Evolutionary conservation across 2,888 invertebrate species (phyloP).

Genomic region (Phymatocera aterrima): DNA sequence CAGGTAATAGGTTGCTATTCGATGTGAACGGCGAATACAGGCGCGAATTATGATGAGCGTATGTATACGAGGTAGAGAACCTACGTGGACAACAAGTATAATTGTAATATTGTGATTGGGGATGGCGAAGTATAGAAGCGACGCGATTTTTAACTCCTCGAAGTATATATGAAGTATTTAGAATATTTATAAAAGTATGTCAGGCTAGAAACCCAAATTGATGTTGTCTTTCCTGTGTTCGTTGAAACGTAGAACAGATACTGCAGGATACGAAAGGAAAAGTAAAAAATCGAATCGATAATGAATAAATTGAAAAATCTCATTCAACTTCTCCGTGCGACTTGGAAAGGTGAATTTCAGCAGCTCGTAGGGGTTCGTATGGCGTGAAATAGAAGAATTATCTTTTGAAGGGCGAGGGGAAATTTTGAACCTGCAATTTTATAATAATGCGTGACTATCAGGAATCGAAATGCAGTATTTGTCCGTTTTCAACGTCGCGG

Average conservation of each 20-base stretch:
- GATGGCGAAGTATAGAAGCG: not conserved
- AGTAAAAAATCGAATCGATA: too few relatives aligned
- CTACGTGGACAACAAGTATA: not conserved
- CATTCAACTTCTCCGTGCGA: slow-evolving; percentile 9
- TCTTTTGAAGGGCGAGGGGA: slow-evolving; percentile 63
- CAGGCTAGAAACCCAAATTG: slow-evolving; percentile 1
- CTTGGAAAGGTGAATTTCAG: slow-evolving; percentile 41
- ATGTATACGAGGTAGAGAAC: not conserved
- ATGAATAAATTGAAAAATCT: too few relatives aligned
- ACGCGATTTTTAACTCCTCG: slow-evolving; percentile 24
- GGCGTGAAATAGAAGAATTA: slow-evolving; percentile 59
- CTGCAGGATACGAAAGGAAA: slow-evolving; percentile 1
- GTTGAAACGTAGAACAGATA: slow-evolving; percentile 24
- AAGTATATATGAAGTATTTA: slow-evolving; percentile 14
- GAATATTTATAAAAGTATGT: not conserved
- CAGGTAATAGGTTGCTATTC: too few relatives aligned
- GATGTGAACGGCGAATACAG: too few relatives aligned
- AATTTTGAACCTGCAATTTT: slow-evolving; percentile 53
- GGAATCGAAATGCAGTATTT: slow-evolving; percentile 36
- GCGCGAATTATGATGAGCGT: not conserved
- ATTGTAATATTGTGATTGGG: not conserved
- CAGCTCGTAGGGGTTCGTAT: slow-evolving; percentile 16
- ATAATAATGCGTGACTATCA: not conserved
- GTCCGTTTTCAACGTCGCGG: slow-evolving; percentile 17
- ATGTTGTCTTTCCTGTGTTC: slow-evolving; percentile 15